Evolutionary conservation across 1,140 invertebrate species (phyloP).

Genomic region (Leptonema lineaticorne): DNA sequence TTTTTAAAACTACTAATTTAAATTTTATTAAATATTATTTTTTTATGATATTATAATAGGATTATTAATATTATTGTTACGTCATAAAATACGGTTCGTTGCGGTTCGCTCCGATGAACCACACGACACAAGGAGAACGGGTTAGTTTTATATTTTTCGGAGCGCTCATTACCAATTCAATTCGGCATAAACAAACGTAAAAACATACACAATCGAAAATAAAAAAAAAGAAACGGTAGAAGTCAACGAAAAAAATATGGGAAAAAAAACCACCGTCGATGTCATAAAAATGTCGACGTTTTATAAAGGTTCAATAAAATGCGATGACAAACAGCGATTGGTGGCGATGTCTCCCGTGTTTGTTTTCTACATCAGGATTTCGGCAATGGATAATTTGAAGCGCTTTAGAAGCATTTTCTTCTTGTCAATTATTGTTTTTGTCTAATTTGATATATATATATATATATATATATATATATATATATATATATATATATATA

Average conservation of each 20-base stretch:
- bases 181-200: slow-evolving; percentile 14
- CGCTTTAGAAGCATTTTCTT: too few species aligned
- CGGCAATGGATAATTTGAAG: too few species aligned
- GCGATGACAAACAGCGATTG: slow-evolving; percentile 30
- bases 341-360: slow-evolving; percentile 26
- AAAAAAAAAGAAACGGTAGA: background rate
- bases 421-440: too few species aligned
- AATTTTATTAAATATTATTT: too few species aligned
- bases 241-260: too few species aligned
- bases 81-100: background rate
- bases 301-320: slow-evolving; percentile 25
- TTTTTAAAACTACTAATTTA: too few species aligned
- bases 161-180: slow-evolving; percentile 30
- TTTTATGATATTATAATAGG: too few species aligned
- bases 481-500: background rate
- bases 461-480: too few species aligned
- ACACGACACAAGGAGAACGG: background rate
- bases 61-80: too few species aligned
- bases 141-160: slow-evolving; percentile 26
- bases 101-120: background rate
- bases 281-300: slow-evolving; percentile 29
- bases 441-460: too few species aligned
- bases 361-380: too few species aligned
- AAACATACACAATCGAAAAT: background rate
- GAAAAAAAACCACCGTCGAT: slow-evolving; percentile 2